A percentile compares a stretch with the other conserved stretches of the same genome.
Evolutionary conservation across 2,888 invertebrate genomes (phyloP).

Genomic region (Cordilura impudica): DNA sequence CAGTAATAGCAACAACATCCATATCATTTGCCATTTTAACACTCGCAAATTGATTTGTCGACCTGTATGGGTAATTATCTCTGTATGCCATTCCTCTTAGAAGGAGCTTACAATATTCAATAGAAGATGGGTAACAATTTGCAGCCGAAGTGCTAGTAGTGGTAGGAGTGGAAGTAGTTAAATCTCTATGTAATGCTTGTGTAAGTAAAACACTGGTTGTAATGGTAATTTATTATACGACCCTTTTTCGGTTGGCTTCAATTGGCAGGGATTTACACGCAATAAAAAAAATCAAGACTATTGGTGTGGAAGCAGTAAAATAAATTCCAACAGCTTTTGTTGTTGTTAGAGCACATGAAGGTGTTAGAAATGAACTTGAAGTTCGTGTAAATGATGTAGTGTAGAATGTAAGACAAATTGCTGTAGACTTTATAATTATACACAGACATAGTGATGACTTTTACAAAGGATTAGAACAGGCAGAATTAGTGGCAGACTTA

Average conservation of each 20-base stretch:
- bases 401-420: background rate
- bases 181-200: slow-evolving; percentile 13
- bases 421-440: background rate
- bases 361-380: background rate
- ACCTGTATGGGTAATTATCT: slow-evolving; percentile 53
- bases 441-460: background rate
- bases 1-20: background rate
- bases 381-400: background rate
- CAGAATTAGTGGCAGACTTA: background rate
- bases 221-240: slow-evolving; percentile 49
- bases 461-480: slow-evolving; percentile 2
- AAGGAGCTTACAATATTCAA: no score
- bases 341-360: background rate
- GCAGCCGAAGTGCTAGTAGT: background rate
- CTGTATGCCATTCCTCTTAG: slow-evolving; percentile 9
- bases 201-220: slow-evolving; percentile 3
- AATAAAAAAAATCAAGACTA: slow-evolving; percentile 38
- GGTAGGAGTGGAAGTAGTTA: background rate
- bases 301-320: background rate
- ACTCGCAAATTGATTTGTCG: slow-evolving; percentile 57
- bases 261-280: slow-evolving; percentile 52
- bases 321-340: background rate
- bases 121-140: background rate
- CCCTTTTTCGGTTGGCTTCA: slow-evolving; percentile 29
- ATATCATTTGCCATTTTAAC: slow-evolving; percentile 48